phyloP scores from a whole-genome alignment of 2,797 vertebrate species.

The Sardinella longiceps region DNA sequence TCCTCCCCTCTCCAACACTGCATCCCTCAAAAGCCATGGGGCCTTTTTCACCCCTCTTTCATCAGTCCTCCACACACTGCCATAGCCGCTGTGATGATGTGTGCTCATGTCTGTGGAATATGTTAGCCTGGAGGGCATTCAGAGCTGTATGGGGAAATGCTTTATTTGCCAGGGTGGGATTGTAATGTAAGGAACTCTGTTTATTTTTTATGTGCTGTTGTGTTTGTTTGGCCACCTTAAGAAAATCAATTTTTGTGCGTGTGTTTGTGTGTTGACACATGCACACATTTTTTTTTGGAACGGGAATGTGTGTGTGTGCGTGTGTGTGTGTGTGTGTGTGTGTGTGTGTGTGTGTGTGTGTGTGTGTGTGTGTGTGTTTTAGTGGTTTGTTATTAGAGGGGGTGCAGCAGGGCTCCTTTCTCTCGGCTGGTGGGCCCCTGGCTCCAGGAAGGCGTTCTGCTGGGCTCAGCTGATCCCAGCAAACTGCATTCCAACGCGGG shows the following conservation, averaged over 20 bases:
- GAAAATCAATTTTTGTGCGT: not conserved
- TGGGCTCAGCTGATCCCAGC: slow-evolving; percentile 65
- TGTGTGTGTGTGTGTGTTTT: slow-evolving; percentile 39
- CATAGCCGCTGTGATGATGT: not conserved
- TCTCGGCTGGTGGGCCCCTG: slow-evolving; percentile 38
- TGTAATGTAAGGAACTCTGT: not conserved
- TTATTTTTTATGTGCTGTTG: not conserved
- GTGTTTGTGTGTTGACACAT: not conserved
- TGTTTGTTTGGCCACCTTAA: not conserved
- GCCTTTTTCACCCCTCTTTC: too few species aligned
- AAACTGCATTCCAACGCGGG: slow-evolving; percentile 62
- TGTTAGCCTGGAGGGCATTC: not conserved
- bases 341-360: slow-evolving; percentile 38
- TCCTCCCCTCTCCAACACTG: not conserved
- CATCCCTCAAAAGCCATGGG: too few species aligned
- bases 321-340: slow-evolving; percentile 40
- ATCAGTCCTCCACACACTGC: not conserved
- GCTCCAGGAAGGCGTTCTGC: slow-evolving; percentile 43
- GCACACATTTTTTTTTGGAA: not conserved
- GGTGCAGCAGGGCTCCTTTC: not conserved
- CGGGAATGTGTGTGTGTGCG: slow-evolving; percentile 28
- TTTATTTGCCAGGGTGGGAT: not conserved
- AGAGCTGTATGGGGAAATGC: not conserved
- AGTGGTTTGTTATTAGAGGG: slow-evolving; percentile 39
- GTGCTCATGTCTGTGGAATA: not conserved